Evolutionary conservation across 2,888 invertebrate species (phyloP), one percentile per base, ranked within the genome.

Genomic region (Holacanthella duospinosa): DNA sequence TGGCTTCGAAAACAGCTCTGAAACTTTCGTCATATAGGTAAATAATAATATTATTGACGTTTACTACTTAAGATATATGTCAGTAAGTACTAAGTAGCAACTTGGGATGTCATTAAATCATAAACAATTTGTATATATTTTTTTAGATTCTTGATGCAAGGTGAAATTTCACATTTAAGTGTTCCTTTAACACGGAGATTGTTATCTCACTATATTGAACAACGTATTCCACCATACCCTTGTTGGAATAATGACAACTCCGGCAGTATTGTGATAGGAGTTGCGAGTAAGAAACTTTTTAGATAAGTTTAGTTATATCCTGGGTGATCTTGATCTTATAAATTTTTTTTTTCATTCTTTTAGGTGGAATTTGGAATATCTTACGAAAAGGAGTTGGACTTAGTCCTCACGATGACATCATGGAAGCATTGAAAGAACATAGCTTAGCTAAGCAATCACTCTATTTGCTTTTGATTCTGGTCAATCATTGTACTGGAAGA

Each of bases 391-490:
- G 79, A 24, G 77, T 80, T 72, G 79, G 78, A 12, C 75, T 75
- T n/a, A 67, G 65, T 4, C 59, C 65, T 29, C 61, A 64, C 19
- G 68, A 73, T 43, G 66, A 70, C n/a, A 27, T 66, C 19, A 44
- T 65, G n/a, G 69, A 69, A 26, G 71, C 68, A 29, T 63, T 71
- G 43, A 68, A 66, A 43, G 67, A 68, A 55, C 71, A 72, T n/a
- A 71, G 72, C 43, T 80, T 96, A 68, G 92, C 95, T 62, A 90
- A 89, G 79, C 93, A 95, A 79, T 92, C 94, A 70, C 83, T 94
- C 65, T 80, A 96, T 27, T 80, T 97, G 57, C 80, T 95, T 29
- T 80, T 97, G 64, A 87, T 94, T 54, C 78, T 99, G 66, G 86
- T 90, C 16, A 95, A 95, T 80, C 94, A 95, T 77, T 93, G 91